phyloP scores from a whole-genome alignment of 2,797 vertebrate genomes.

The Leptodactylus fallax region DNA sequence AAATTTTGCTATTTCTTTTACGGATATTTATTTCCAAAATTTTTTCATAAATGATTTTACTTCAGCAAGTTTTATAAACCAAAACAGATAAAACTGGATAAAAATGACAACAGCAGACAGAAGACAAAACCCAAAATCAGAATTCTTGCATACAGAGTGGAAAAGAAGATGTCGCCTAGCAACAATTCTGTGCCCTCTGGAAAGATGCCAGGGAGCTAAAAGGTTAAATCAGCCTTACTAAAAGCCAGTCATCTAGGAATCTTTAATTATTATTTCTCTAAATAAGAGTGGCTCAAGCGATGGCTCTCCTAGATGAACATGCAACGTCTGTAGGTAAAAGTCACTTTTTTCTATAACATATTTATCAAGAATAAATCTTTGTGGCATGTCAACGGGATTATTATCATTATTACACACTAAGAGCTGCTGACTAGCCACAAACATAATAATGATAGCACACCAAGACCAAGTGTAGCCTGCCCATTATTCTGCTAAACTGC shows the following conservation, averaged over 20 bases:
- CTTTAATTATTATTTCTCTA: neutral
- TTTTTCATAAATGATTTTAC: neutral
- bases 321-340: neutral
- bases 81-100: neutral
- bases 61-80: neutral
- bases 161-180: conserved; percentile 9
- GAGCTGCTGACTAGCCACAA: neutral
- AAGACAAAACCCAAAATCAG: neutral
- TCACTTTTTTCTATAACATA: neutral
- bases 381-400: neutral
- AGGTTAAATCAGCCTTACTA: conserved; percentile 33
- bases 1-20: neutral
- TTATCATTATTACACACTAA: neutral
- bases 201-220: neutral
- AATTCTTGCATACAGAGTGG: neutral
- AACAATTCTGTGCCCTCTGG: conserved; percentile 22
- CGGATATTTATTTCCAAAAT: neutral
- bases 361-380: neutral
- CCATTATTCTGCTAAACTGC: too few species aligned
- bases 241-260: conserved; percentile 4
- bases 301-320: neutral
- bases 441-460: too few species aligned
- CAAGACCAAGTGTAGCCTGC: too few species aligned
- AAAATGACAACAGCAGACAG: too few species aligned
- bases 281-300: neutral